Percentiles rank a stretch among this genome's conserved stretches.
These are phyloP conservation scores for Anadara kagoshimensis DNA, from an alignment of 1,140 invertebrate species.

Conservation along the genomic window DNA sequence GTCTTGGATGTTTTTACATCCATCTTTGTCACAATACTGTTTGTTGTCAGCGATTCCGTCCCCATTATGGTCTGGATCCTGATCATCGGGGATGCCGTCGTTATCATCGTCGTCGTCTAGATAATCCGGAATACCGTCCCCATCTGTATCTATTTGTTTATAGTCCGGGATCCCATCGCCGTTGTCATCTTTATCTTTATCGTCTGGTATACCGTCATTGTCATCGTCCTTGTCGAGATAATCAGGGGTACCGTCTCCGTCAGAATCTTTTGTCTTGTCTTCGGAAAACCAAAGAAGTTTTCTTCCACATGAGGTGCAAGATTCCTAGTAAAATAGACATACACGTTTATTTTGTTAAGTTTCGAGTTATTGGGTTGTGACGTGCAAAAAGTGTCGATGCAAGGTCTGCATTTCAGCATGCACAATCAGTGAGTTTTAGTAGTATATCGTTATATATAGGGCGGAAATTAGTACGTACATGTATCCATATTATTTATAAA, in stretches of 20 bases:
- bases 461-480: not conserved
- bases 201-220: conserved; percentile 65
- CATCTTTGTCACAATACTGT: conserved; percentile 68
- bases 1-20: conserved; percentile 64
- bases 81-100: conserved; percentile 60
- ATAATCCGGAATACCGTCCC: conserved; percentile 65
- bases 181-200: conserved; percentile 60
- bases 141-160: conserved; percentile 59
- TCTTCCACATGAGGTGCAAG: conserved; percentile 20
- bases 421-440: conserved; percentile 1
- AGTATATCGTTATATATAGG: not conserved
- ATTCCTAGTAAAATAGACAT: conserved; percentile 19
- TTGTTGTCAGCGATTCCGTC: conserved; percentile 66
- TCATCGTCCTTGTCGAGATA: conserved; percentile 53
- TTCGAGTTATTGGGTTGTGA: not conserved
- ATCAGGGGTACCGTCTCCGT: conserved; percentile 67
- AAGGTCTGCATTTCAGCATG: conserved; percentile 3
- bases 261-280: conserved; percentile 44
- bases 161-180: conserved; percentile 66
- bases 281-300: conserved; percentile 33
- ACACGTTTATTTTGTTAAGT: not conserved
- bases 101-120: conserved; percentile 57
- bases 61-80: conserved; percentile 60
- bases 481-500: not conserved
- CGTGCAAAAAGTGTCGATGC: not conserved